Percentiles rank a stretch among this genome's conserved stretches.
These are phyloP conservation scores for Chloroclystis v-ata DNA, from an alignment of 2,888 invertebrate genomes.

Conservation along the genomic window DNA sequence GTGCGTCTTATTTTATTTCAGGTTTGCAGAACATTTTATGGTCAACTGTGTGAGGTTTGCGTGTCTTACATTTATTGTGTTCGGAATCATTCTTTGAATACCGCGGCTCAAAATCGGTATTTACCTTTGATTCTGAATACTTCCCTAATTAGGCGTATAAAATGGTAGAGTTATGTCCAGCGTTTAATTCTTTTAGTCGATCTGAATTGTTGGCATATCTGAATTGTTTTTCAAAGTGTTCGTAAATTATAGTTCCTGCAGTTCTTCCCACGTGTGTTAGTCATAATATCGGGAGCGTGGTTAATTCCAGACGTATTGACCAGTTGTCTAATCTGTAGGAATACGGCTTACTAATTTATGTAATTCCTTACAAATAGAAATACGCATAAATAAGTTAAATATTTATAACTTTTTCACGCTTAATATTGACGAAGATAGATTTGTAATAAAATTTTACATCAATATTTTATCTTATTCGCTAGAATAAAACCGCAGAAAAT, in stretches of 20 bases:
- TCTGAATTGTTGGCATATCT: constrained; percentile 19
- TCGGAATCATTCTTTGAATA: constrained; percentile 40
- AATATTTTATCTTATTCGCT: no score
- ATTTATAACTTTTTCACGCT: no score
- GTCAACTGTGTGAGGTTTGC: constrained; percentile 50
- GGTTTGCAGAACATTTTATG: constrained; percentile 55
- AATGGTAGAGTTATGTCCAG: constrained; percentile 27
- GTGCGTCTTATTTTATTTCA: constrained; percentile 53
- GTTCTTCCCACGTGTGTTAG: constrained; percentile 7
- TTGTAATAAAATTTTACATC: no score
- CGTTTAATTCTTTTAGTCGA: constrained; percentile 4
- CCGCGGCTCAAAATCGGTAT: constrained; percentile 39
- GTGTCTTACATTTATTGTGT: constrained; percentile 44
- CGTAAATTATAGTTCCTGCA: constrained; percentile 9
- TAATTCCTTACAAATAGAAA: no score
- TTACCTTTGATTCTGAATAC: constrained; percentile 38
- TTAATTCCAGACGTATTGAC: no score
- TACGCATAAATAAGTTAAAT: no score
- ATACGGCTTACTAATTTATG: no score
- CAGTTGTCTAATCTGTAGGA: no score
- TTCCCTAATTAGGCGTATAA: constrained; percentile 42
- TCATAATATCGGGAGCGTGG: constrained; percentile 2
- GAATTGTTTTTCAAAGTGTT: constrained; percentile 10
- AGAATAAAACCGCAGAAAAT: no score
- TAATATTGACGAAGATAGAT: no score